Evolutionary conservation across 2,888 invertebrate genomes (phyloP).

Genomic region (Temnothorax ravouxi): DNA sequence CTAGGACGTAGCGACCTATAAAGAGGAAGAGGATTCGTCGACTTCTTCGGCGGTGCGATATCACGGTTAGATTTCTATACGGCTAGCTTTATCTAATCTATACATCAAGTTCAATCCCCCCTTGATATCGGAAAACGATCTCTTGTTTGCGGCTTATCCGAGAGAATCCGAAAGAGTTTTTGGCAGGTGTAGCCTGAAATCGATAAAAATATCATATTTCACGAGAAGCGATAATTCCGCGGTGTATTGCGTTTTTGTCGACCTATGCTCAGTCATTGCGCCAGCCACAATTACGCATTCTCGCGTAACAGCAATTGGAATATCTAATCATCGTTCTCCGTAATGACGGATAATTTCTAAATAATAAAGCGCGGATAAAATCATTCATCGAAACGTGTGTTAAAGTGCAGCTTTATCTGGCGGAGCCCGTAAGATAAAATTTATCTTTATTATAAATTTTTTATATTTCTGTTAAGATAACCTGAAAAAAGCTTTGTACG

Average conservation of each 20-base stretch:
- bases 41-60: neutral
- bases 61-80: conserved; percentile 23
- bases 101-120: neutral
- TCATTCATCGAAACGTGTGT: neutral
- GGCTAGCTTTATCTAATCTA: conserved; percentile 47
- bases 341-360: conserved; percentile 5
- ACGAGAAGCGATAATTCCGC: neutral
- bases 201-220: conserved; percentile 16
- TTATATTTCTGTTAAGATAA: neutral
- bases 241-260: neutral
- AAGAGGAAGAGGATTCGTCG: neutral
- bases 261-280: neutral
- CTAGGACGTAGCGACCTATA: neutral
- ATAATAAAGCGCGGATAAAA: conserved; percentile 12
- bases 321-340: neutral
- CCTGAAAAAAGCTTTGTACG: too few species aligned
- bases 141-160: conserved; percentile 20
- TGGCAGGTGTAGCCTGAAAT: conserved; percentile 42
- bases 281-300: conserved; percentile 2
- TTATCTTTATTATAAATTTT: neutral
- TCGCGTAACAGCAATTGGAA: conserved; percentile 2
- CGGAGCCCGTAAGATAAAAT: neutral
- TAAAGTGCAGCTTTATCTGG: neutral
- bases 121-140: neutral
- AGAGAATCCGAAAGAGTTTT: conserved; percentile 4